Conservation (phyloP, 2,888 invertebrate species). For the Calliopum simillimum region DNA sequence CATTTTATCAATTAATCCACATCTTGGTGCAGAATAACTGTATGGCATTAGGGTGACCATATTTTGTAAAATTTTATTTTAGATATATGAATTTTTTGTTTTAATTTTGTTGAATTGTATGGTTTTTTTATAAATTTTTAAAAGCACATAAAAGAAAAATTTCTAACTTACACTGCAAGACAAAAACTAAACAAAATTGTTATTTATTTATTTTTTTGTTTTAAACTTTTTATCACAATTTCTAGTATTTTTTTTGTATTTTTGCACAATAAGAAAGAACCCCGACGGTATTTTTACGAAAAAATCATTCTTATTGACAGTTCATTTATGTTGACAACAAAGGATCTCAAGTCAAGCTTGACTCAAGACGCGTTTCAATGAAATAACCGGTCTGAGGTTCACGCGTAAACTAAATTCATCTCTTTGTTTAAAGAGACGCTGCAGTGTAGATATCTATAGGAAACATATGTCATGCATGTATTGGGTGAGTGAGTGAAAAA, state of each 20-base stretch:
- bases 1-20: slow-evolving; percentile 69
- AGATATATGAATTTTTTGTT: background rate
- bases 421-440: background rate
- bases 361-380: background rate
- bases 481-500: background rate
- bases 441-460: background rate
- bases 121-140: slow-evolving; percentile 12
- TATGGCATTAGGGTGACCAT: slow-evolving; percentile 68
- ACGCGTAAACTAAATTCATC: slow-evolving; percentile 53
- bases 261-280: background rate
- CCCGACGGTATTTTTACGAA: slow-evolving; percentile 4
- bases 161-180: background rate
- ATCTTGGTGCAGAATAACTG: slow-evolving; percentile 67
- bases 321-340: too few species aligned
- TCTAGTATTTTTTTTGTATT: background rate
- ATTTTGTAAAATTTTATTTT: slow-evolving; percentile 48
- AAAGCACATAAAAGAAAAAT: background rate
- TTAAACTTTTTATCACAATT: background rate
- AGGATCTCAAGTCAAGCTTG: too few species aligned
- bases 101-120: slow-evolving; percentile 23
- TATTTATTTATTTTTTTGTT: background rate
- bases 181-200: background rate
- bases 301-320: too few species aligned
- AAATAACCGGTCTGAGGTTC: slow-evolving; percentile 52
- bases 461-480: background rate